A percentile compares a stretch with the other conserved stretches of the same genome.
Conservation (phyloP, 1,140 invertebrate genomes). For the Paramacrobiotus metropolitanus region DNA sequence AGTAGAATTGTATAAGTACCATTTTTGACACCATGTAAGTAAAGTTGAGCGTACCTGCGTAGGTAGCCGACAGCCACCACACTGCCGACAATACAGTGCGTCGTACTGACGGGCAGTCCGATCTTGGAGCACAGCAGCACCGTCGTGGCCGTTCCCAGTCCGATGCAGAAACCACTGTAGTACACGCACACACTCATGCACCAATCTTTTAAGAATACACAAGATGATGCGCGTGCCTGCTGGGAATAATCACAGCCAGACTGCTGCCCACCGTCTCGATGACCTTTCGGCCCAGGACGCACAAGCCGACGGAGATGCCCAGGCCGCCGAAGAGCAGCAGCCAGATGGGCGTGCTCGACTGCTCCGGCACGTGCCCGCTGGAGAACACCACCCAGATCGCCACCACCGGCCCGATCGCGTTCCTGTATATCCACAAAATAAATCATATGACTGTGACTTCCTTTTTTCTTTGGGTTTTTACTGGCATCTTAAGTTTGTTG, state of each 20-base stretch:
- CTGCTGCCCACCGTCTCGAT: conserved; percentile 91
- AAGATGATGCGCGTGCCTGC: background rate
- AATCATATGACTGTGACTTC: no score
- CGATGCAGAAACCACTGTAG: conserved; percentile 72
- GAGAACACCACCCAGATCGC: conserved; percentile 61
- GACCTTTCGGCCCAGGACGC: conserved; percentile 80
- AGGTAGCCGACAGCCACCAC: conserved; percentile 71
- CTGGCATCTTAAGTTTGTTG: no score
- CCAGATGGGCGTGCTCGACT: conserved; percentile 44
- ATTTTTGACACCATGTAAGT: no score
- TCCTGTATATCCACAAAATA: no score
- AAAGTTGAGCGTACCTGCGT: no score
- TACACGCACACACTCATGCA: no score
- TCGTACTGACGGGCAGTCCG: conserved; percentile 89
- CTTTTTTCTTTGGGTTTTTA: no score
- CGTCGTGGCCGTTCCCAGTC: conserved; percentile 81
- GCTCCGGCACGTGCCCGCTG: conserved; percentile 19
- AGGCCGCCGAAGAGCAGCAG: conserved; percentile 79
- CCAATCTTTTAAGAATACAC: background rate
- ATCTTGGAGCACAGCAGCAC: conserved; percentile 84
- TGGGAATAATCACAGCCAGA: conserved; percentile 29
- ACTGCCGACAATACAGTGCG: conserved; percentile 94
- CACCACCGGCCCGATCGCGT: conserved; percentile 89
- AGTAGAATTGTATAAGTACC: no score
- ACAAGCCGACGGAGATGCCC: conserved; percentile 81